Conservation (phyloP, 2,797 vertebrate genomes). For the Sternarchorhynchus goeldii region DNA sequence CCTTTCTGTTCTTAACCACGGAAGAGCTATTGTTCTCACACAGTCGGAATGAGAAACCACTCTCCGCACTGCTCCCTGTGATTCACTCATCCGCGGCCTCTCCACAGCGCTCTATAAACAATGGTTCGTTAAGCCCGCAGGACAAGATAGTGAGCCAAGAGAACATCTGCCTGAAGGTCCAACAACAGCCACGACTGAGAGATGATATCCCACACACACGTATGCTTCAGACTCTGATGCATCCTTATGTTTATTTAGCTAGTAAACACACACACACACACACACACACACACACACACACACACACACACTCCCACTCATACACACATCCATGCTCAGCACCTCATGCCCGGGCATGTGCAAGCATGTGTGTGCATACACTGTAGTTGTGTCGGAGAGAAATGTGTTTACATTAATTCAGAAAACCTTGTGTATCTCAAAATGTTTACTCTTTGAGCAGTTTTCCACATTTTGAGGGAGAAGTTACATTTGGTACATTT, state of each 20-base stretch:
- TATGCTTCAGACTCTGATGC: conserved; percentile 30
- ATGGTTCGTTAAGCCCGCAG: conserved; percentile 38
- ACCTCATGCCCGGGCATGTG: conserved; percentile 42
- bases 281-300: conserved; percentile 25
- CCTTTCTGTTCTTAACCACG: not conserved
- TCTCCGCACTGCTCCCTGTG: not conserved
- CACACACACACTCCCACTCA: conserved; percentile 21
- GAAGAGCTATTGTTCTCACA: conserved; percentile 14
- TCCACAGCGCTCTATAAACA: conserved; percentile 43
- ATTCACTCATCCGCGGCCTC: conserved; percentile 8
- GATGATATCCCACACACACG: conserved; percentile 37
- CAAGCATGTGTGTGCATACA: conserved; percentile 18
- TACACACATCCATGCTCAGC: conserved; percentile 15
- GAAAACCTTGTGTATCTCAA: conserved; percentile 19
- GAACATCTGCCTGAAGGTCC: conserved; percentile 60
- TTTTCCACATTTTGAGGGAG: not conserved
- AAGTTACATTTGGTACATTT: conserved; percentile 5
- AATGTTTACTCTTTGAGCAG: conserved; percentile 7
- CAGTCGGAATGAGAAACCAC: conserved; percentile 27
- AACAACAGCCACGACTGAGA: conserved; percentile 26
- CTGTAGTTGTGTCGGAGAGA: conserved; percentile 16
- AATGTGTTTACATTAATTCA: conserved; percentile 31
- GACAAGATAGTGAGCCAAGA: conserved; percentile 28
- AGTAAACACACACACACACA: conserved; percentile 56
- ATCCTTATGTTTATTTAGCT: conserved; percentile 58